Conservation (phyloP, 53 echinoderm and acorn worm species). For the Antedon mediterranea region DNA sequence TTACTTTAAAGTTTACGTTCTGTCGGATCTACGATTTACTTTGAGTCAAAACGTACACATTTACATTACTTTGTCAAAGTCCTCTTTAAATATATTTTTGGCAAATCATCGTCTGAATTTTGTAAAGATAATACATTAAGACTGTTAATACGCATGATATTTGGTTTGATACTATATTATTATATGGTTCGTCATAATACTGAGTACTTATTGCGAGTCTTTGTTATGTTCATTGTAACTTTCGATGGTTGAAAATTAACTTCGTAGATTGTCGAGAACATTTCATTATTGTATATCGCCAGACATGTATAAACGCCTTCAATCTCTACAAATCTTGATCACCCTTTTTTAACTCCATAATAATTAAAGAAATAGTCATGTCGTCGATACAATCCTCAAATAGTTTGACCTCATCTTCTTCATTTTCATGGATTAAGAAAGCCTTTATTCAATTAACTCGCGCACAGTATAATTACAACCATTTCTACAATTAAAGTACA, state of each 20-base stretch:
- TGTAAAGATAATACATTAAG: not conserved
- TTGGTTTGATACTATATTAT: not conserved
- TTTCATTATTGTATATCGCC: not conserved
- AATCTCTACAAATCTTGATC: not conserved
- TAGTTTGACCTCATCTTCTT: no score
- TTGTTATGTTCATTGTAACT: not conserved
- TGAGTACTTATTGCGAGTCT: not conserved
- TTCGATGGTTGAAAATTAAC: not conserved
- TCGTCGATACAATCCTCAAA: no score
- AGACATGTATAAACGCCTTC: not conserved
- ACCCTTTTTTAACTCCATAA: no score
- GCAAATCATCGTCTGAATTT: not conserved
- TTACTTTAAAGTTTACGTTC: no score
- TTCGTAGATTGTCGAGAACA: not conserved
- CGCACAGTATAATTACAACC: no score
- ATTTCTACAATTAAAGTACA: no score
- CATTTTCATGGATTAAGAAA: no score
- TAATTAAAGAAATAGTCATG: no score
- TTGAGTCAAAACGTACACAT: no score
- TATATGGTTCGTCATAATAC: not conserved
- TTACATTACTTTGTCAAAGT: not conserved
- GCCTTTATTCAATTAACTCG: no score
- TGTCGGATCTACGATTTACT: no score
- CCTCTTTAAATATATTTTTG: not conserved
- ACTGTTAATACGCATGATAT: not conserved